Evolutionary conservation across 1,140 invertebrate genomes (phyloP), one percentile per base, ranked within the genome.

Genomic region (Hyphantria cunea): DNA sequence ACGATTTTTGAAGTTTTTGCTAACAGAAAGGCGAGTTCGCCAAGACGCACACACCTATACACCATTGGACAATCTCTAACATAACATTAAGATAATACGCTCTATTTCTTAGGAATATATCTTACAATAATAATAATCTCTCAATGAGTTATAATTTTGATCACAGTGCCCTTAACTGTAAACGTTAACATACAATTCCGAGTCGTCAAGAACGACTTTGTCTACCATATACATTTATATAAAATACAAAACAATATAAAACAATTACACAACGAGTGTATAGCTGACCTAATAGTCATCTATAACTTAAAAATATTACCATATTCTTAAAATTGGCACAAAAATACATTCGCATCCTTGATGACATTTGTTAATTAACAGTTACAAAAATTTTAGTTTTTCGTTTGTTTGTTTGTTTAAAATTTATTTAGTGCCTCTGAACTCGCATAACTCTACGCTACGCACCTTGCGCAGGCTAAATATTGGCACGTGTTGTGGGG

Each of bases 121-220:
- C 82, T 89, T 87, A 89, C 73, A 83, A 82, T 87, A 87, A 82
- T 87, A 84, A 90, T 86, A 88, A 90, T 88, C 85, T 90, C 85
- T 90, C 84, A 90, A 89, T 89, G 89, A 86, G 89, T 90, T 88
- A 88, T 90, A 90, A 90, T 90, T 90, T 90, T 82, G 86, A 90
- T 90, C 88, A 90, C 88, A 90, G 88, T 86, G 74, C 84, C 71
- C 84, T 90, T 90, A 84, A 90, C 85, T 90, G 88, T 89, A 88
- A 89, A 89, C 74, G 80, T 87, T 88, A 89, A 90, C 85, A 80
- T 84, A 90, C 84, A 89, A 88, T 86, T 88, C 83, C 84, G 80
- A 86, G 77, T 86, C 74, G 79, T 79, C 81, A 84, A 82, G 76
- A 80, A 63, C 64, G 75, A 64, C 69, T n/a, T 74, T 78, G 77